Evolutionary conservation across 23 tunicate genomes (phyloP).

Genomic region (Ciona savignyi): DNA sequence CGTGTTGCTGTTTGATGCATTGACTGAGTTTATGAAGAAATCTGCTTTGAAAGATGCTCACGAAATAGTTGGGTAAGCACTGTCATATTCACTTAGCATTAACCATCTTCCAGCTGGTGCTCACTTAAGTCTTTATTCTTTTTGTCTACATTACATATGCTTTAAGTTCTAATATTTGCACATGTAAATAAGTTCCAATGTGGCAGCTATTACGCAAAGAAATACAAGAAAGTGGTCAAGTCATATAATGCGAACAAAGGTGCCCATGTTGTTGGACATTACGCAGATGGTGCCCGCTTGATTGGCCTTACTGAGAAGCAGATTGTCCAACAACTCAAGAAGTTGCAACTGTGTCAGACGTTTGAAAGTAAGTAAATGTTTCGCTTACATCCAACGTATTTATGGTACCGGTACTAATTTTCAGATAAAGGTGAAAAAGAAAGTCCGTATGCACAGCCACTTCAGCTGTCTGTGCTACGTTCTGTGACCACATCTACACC

Average conservation of each 20-base stretch:
- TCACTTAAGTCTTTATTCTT: not conserved
- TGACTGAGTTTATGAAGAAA: slow-evolving; percentile 75
- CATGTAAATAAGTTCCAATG: not conserved
- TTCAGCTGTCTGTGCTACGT: slow-evolving; percentile 24
- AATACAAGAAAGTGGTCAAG: slow-evolving; percentile 56
- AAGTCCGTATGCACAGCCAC: slow-evolving; percentile 54
- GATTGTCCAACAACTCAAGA: slow-evolving; percentile 37
- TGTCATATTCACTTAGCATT: too few relatives aligned
- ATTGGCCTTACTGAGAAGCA: slow-evolving; percentile 61
- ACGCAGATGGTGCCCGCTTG: slow-evolving; percentile 66
- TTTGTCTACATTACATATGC: too few relatives aligned
- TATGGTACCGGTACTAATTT: too few relatives aligned
- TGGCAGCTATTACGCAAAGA: slow-evolving; percentile 56
- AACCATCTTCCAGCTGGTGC: too few relatives aligned
- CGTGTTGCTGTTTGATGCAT: slow-evolving; percentile 59
- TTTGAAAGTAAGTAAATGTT: slow-evolving; percentile 34
- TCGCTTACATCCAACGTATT: too few relatives aligned
- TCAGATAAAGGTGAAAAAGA: slow-evolving; percentile 45
- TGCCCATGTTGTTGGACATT: slow-evolving; percentile 73
- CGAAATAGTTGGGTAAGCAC: slow-evolving; percentile 73
- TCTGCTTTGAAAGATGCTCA: slow-evolving; percentile 67
- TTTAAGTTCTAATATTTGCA: not conserved
- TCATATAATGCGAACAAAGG: slow-evolving; percentile 37
- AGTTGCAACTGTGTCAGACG: slow-evolving; percentile 23
- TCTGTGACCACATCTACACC: slow-evolving; percentile 29